Base-by-base conservation (phyloP, 2,797 vertebrate species). In the Lacerta viridis region DNA sequence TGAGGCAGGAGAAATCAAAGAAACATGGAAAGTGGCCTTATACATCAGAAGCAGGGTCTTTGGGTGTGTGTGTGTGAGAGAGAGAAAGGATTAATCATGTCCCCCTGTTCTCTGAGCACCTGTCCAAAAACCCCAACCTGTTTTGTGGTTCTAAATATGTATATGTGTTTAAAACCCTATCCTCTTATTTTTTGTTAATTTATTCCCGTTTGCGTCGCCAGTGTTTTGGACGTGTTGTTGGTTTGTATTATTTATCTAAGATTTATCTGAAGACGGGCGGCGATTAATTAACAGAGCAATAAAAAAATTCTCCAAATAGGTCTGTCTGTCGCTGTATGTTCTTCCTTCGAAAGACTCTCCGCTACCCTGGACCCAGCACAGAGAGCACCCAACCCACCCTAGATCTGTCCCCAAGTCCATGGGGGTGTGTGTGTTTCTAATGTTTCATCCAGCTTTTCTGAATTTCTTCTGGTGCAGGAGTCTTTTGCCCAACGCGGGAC, bases 181-280 rank as follows among this genome's bases (percentile, higher is more conserved):
- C 1, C 2, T 13, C 7, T 71, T 94, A 95, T 96, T 96, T 96
- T 95, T 96, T 95, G 83, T 59, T 96, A 95, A 96, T 5, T 96
- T 96, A 95, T 94, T 95, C 68, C 55, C 5, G 84, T 93, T 92
- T 92, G 76, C 83, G 86, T 78, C 36, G 36, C 72, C 72, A 11
- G 79, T 27, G 66, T 74, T 43, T 77, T 75, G 39, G 29, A 64
- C 33, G 55, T 68, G 69, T 39, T 69, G 10, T 74, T 41, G 7
- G 77, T 87, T 94, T 94, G 80, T 46, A 85, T 84, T 90, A 87
- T 94, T 94, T 94, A 91, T 91, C 81, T 18, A 6, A 7, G 1
- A 0, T 83, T 23, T 20, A 10, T 41, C 27, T 71, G 71, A 41
- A 86, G 3, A 1, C 50, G 3, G 7, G 7, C 33, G 5, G 10